Evolutionary conservation across 2,797 vertebrate species (phyloP).

Genomic region (Thamnophis elegans): DNA sequence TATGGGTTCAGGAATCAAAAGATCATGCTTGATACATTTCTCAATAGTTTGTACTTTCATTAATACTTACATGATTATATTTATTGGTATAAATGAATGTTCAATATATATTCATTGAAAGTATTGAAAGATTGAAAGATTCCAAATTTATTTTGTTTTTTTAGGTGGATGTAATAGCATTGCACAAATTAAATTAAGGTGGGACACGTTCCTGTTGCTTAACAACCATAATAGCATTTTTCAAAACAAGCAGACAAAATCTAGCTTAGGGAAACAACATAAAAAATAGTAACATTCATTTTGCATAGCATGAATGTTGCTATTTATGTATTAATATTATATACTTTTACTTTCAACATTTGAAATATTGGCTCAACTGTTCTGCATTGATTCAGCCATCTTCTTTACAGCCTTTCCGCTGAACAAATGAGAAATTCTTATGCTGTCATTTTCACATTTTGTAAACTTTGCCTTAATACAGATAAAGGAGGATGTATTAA

Average conservation of each 20-base stretch:
- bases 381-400: not conserved
- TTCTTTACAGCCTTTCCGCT: not conserved
- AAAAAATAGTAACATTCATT: not conserved
- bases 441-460: slow-evolving; percentile 7
- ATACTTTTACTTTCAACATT: not conserved
- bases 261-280: not conserved
- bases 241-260: not conserved
- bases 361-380: not conserved
- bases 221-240: not conserved
- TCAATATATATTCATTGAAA: not conserved
- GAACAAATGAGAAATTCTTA: not conserved
- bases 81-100: not conserved
- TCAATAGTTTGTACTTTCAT: not conserved
- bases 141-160: not conserved
- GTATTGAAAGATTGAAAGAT: too few relatives aligned
- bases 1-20: not conserved
- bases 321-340: not conserved
- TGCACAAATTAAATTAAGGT: not conserved
- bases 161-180: not conserved
- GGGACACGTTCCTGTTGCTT: not conserved
- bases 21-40: not conserved
- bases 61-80: not conserved
- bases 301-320: not conserved
- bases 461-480: not conserved
- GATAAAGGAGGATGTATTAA: not conserved